Evolutionary conservation across 2,113 vertebrate genomes (phyloP).

Genomic region (Ophthalmotilapia sp.): DNA sequence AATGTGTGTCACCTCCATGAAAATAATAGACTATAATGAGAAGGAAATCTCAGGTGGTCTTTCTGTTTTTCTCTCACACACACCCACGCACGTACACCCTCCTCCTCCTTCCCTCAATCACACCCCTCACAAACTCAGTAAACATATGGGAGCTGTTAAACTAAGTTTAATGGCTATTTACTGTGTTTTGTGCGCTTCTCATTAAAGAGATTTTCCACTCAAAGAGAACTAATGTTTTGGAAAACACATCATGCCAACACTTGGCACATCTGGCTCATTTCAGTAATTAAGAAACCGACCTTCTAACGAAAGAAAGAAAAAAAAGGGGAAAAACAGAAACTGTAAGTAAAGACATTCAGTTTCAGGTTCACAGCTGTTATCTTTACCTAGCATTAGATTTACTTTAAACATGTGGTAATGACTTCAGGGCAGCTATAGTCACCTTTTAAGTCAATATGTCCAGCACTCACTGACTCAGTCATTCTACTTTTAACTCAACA

Average conservation of each 20-base stretch:
- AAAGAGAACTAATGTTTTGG: slow-evolving; percentile 71
- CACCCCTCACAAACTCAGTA: slow-evolving; percentile 64
- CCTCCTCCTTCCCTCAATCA: slow-evolving; percentile 53
- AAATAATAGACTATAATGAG: slow-evolving; percentile 17
- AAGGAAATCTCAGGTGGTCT: slow-evolving; percentile 17
- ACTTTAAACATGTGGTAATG: background rate
- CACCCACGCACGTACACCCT: slow-evolving; percentile 15
- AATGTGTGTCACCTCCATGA: background rate
- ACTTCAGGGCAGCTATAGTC: background rate
- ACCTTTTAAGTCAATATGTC: background rate
- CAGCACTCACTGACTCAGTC: background rate
- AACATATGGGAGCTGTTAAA: slow-evolving; percentile 74
- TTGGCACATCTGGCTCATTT: slow-evolving; percentile 48
- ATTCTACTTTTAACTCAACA: background rate
- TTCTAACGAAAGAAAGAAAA: background rate
- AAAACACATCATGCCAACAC: slow-evolving; percentile 63
- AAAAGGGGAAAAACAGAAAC: background rate
- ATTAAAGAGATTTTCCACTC: slow-evolving; percentile 76
- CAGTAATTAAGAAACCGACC: slow-evolving; percentile 42
- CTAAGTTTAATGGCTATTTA: slow-evolving; percentile 73
- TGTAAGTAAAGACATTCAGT: background rate
- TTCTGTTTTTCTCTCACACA: background rate
- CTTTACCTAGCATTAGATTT: background rate
- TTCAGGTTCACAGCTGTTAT: background rate
- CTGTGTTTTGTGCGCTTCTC: slow-evolving; percentile 71